Percentiles rank a stretch among this genome's conserved stretches.
Evolutionary conservation across 2,797 vertebrate species (phyloP).

Genomic region (Sphenodon punctatus): DNA sequence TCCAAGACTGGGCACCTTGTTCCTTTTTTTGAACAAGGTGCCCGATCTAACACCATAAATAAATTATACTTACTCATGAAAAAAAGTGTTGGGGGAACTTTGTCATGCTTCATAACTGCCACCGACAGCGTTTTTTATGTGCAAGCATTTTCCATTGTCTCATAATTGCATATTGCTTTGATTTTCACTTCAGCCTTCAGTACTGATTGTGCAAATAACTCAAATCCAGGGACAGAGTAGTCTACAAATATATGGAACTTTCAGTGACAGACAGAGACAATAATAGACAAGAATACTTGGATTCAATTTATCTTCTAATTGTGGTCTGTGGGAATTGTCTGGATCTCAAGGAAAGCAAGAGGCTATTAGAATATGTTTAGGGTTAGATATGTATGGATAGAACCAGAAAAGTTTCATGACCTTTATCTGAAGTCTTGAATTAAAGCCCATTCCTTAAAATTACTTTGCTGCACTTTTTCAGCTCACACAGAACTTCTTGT

Average conservation of each 20-base stretch:
- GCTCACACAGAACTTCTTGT: accelerated
- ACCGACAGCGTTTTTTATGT: neutral
- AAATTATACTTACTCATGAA: neutral
- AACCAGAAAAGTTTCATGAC: neutral
- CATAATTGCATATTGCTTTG: neutral
- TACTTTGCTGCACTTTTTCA: neutral
- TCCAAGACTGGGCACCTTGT: neutral
- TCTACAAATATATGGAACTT: neutral
- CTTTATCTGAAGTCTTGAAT: neutral
- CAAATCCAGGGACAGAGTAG: neutral
- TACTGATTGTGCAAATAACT: accelerated
- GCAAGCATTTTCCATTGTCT: constrained; percentile 28
- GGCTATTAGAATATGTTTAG: neutral
- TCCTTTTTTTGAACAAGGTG: neutral
- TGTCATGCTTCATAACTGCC: neutral
- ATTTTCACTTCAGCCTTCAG: neutral
- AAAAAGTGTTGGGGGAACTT: constrained; percentile 16
- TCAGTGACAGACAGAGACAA: neutral
- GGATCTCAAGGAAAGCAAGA: neutral
- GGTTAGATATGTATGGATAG: neutral
- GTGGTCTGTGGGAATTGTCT: neutral
- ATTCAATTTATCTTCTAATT: constrained; percentile 3
- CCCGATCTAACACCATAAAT: neutral
- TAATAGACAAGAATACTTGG: neutral
- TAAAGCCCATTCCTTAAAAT: neutral